Evolutionary conservation across 2,797 vertebrate species (phyloP), one percentile per base, ranked within the genome.

Genomic region (Prionace glauca): DNA sequence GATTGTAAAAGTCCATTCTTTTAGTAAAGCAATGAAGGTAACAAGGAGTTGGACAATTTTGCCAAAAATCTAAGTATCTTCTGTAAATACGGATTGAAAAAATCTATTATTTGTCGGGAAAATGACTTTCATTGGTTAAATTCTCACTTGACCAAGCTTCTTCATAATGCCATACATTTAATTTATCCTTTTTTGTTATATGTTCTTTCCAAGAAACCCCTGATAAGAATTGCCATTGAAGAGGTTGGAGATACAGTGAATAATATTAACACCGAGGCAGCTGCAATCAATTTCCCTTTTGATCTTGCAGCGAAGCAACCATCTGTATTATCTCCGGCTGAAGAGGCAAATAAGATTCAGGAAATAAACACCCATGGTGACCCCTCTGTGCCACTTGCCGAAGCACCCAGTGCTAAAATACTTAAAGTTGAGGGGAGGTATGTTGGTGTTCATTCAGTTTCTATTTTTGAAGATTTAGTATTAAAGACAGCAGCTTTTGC

Each of bases 361-460:
- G 88, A 91, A 65, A 65, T n/a, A 65, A 65, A 11, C 29, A 32
- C 29, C 60, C 32, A n/a, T 91, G 29, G 3, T 65, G 97, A 96
- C 2, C 96, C 96, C 50, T 95, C 96, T 0, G 97, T 97, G 45
- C 97, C 98, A 8, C 72, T 97, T 96, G 96, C 96, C 2, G 98
- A 98, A 2, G 97, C 96, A 88, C 98, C 99, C 45, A 98, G 97
- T 96, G 98, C 98, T 96, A 99, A 99, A 97, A 98, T 99, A 95
- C 97, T 98, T 96, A 99, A 98, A 97, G 98, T 99, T 3, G 99
- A 99, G 97, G 98, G 98, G 97, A 96, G 50, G 98, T 98, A 65
- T 96, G 97, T 77, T 77, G 45, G 18, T 24, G 0, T 74, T 56
- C 56, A n/a, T 16, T 56, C 65, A 16, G 3, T 32, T 90, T 62